Evolutionary conservation across 1,140 invertebrate species (phyloP).

Genomic region (Spodoptera litura): DNA sequence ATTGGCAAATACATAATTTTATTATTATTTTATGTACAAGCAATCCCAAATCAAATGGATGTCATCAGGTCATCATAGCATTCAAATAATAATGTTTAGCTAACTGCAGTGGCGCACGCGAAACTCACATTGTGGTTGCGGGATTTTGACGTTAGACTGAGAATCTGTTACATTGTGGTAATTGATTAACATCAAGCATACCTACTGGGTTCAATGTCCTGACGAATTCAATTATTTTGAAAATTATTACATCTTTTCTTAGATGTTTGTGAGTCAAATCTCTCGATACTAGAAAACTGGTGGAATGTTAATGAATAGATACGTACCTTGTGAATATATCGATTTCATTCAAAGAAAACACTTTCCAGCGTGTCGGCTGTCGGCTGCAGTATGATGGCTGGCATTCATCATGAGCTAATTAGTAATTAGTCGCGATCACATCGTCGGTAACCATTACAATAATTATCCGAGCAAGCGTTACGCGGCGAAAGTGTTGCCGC

Average conservation of each 20-base stretch:
- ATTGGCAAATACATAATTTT: no score
- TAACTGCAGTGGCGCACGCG: slow-evolving; percentile 60
- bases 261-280: no score
- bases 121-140: slow-evolving; percentile 60
- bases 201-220: no score
- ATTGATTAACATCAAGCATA: slow-evolving; percentile 20
- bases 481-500: slow-evolving; percentile 76
- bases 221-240: no score
- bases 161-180: slow-evolving; percentile 47
- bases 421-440: slow-evolving; percentile 63
- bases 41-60: slow-evolving; percentile 36
- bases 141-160: slow-evolving; percentile 54
- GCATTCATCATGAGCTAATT: slow-evolving; percentile 46
- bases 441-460: slow-evolving; percentile 62
- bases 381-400: not conserved
- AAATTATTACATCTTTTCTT: no score
- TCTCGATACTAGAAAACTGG: no score
- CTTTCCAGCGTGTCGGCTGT: not conserved
- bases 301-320: no score
- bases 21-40: no score
- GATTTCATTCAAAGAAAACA: no score
- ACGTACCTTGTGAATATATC: no score
- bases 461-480: slow-evolving; percentile 65
- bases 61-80: slow-evolving; percentile 52
- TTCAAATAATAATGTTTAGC: slow-evolving; percentile 39